Conservation (phyloP, 2,113 vertebrate species). For the Aegypius monachus region DNA sequence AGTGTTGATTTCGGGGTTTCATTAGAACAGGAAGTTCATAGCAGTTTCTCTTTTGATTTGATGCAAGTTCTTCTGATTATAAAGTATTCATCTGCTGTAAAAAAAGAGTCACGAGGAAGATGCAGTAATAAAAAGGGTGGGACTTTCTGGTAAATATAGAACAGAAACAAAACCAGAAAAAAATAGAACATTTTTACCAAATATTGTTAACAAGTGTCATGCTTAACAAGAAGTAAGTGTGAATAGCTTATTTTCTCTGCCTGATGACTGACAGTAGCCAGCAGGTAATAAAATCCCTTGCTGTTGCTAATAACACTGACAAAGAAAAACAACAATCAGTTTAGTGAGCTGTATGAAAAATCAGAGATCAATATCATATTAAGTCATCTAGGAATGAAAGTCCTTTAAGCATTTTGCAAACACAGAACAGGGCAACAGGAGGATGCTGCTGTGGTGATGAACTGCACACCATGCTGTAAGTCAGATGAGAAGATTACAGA, state of each 20-base stretch:
- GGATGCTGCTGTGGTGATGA: background rate
- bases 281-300: background rate
- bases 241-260: background rate
- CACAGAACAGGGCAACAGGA: background rate
- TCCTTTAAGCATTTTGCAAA: background rate
- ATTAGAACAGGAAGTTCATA: background rate
- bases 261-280: background rate
- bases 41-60: background rate
- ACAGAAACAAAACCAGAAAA: background rate
- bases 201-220: fast-evolving
- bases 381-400: background rate
- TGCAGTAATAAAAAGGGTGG: background rate
- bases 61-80: background rate
- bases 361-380: background rate
- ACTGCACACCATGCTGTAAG: background rate
- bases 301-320: background rate
- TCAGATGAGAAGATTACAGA: background rate
- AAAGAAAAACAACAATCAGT: background rate
- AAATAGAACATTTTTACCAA: background rate
- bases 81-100: background rate
- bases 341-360: background rate
- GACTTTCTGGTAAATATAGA: background rate
- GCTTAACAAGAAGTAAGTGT: background rate
- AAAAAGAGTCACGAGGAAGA: background rate
- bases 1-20: background rate